These are phyloP conservation scores for Gastrophryne carolinensis DNA, from an alignment of 2,797 vertebrate genomes.

Conservation along the genomic window DNA sequence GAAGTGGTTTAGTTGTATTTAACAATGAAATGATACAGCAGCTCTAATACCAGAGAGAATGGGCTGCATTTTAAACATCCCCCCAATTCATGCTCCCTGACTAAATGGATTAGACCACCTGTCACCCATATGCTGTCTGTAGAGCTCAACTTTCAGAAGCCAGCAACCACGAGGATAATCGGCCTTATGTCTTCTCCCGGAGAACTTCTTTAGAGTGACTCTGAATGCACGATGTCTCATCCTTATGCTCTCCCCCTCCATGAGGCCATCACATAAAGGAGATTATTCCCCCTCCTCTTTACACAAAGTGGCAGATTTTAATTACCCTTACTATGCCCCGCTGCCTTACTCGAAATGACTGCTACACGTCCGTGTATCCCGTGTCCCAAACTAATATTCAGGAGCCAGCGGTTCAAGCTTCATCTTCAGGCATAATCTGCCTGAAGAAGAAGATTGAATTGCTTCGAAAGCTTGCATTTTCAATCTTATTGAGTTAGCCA, in stretches of 20 bases:
- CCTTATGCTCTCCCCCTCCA: conserved; percentile 25
- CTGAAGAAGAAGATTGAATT: no score
- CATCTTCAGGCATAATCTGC: no score
- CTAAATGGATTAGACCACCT: conserved; percentile 59
- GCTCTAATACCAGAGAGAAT: conserved; percentile 23
- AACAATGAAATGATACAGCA: no score
- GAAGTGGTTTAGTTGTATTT: no score
- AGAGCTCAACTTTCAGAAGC: conserved; percentile 54
- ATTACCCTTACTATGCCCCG: conserved; percentile 42
- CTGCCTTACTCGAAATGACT: neutral
- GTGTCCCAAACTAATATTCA: no score
- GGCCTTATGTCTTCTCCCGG: conserved; percentile 43
- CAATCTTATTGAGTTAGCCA: no score
- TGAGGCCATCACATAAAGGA: conserved; percentile 41
- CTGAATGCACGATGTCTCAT: conserved; percentile 25
- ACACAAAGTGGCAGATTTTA: conserved; percentile 4
- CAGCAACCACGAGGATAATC: conserved; percentile 43
- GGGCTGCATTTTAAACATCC: conserved; percentile 35
- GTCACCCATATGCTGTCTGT: conserved; percentile 57
- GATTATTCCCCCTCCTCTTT: conserved; percentile 33
- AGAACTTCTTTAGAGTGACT: conserved; percentile 21
- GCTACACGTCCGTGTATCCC: no score
- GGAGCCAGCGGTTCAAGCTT: no score
- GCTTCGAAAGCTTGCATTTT: no score
- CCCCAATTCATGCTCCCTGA: conserved; percentile 57